Evolutionary conservation across 2,888 invertebrate genomes (phyloP), one percentile per base, ranked within the genome.

Genomic region (Lepidonotus clava): DNA sequence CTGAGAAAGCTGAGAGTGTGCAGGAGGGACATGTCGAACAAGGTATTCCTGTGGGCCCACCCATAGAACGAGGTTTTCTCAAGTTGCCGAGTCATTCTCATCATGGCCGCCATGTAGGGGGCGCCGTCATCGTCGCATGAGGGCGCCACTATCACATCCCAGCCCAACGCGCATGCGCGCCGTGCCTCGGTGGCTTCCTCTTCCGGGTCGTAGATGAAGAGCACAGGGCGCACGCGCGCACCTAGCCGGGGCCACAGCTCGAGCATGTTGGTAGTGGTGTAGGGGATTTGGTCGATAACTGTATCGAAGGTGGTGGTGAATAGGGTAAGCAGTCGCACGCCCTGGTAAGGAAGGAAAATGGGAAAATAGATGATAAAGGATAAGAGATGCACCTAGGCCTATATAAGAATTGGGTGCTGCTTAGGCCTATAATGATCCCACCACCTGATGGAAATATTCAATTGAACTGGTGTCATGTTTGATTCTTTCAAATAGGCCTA

Each of bases 61-160:
- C 76, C 76, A 76, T 76, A 76, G 76, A 76, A 76, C 34, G n/a
- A 38, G 38, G 36, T 76, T 21, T 21, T 6, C 1, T 14, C 76
- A 8, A 76, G n/a, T 21, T 76, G 36, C 40, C 38, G 14, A 2
- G 76, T 38, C 76, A 38, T 38, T 28, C 6, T 21, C 18, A 76
- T 14, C 76, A 76, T 76, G 24, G 34, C 76, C 4, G 76, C 36
- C 34, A 76, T 36, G 76, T 76, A 76, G 38, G 76, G 76, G 76
- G 76, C 76, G 38, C 76, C 76, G 38, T 76, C 76, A 38, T 76
- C 76, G 40, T 76, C 76, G 38, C 76, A 76, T 4, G 36, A 34
- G 18, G 76, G 76, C 76, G 76, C 76, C 38, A 76, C 76, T 38
- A 76, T 1, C 18, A 76, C 76, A 24, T 76, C 76, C 76, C 76